Base-by-base conservation (phyloP, 92 coral and sea anemone species). In the Siderastrea siderea region DNA sequence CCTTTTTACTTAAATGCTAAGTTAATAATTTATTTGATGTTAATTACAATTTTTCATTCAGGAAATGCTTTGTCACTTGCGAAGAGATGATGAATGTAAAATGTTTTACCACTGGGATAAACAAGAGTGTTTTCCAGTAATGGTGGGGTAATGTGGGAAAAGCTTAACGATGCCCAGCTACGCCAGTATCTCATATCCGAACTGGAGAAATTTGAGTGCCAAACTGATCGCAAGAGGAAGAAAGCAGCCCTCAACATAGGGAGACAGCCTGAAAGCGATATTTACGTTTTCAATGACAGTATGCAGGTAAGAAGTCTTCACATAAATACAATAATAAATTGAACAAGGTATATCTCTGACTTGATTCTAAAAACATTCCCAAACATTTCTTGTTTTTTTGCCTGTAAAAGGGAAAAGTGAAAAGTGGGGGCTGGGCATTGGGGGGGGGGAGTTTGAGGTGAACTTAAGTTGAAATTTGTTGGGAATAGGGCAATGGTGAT, bases 91-190 rank as follows among this genome's bases (percentile, higher is more conserved):
- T 19, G 17, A 84, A 4, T 63, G 80, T 77, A 0, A 83, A 83
- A 63, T 4, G 8, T 3, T 83, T 83, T 69, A 55, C 49, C 16
- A 55, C 54, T 6, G 80, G 79, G 13, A 70, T 83, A n/a, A 83
- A 70, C 66, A 15, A n/a, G 87, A 72, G 64, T 51, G 3, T 84
- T 82, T 68, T 48, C 86, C 14, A 8, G 16, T 47, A 47, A 72
- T 16, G 88, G 88, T 44, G 88, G 88, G 15, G 77, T 84, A 0
- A 58, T 84, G 81, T 84, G 88, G 88, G 80, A 84, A 47, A 58
- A 67, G 68, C 19, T 84, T 3, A 45, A 64, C 12, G 81, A 84
- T 48, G 5, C 54, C 2, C 88, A 84, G 58, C 13, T 84, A 13
- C 65, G 81, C 43, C 65, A 71, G 49, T 84, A 12, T 26, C 46